Evolutionary conservation across 2,797 vertebrate species (phyloP).

Genomic region (Myiotriccus ornatus): DNA sequence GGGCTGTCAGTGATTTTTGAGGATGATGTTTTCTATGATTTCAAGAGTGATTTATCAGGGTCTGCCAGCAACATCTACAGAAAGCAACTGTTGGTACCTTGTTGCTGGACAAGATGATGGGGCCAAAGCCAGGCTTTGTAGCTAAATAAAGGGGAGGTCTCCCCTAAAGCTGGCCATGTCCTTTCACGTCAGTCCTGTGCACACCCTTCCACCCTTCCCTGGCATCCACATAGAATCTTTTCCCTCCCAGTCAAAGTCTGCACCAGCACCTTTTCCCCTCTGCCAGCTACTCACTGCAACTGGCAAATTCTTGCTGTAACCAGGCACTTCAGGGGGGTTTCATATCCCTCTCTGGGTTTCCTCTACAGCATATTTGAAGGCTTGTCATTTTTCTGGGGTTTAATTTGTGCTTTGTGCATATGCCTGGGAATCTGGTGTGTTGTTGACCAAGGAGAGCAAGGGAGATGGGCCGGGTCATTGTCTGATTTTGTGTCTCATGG

Average conservation of each 20-base stretch:
- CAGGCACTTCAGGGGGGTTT: neutral
- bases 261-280: neutral
- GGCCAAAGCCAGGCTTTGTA: neutral
- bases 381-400: neutral
- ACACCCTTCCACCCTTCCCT: neutral
- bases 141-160: neutral
- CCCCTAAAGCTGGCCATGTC: neutral
- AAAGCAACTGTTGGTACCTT: neutral
- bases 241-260: neutral
- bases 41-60: neutral
- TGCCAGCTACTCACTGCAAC: neutral
- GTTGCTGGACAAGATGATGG: neutral
- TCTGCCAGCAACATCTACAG: neutral
- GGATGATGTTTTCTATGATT: neutral
- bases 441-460: neutral
- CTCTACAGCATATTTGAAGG: fast-evolving
- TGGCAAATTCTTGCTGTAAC: neutral
- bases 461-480: neutral
- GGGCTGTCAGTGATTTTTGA: neutral
- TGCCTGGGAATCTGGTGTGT: neutral
- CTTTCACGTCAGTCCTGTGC: neutral
- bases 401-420: neutral
- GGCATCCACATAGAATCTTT: neutral
- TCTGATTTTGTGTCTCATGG: neutral
- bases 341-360: neutral